Base-by-base conservation (phyloP, 2,888 invertebrate species). In the Sesia apiformis region DNA sequence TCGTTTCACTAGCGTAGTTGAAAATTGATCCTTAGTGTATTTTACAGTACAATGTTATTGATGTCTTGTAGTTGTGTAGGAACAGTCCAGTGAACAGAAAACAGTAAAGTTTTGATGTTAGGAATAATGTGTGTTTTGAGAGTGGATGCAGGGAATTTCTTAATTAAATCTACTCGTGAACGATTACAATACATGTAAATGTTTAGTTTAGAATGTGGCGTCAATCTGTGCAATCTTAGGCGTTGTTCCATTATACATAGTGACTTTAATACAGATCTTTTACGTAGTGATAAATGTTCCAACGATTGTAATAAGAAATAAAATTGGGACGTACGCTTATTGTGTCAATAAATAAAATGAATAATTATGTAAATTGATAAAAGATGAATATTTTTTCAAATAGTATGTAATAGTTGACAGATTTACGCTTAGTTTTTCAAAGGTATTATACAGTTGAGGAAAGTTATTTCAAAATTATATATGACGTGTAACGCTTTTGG, bases 391-490 rank as follows among this genome's bases (percentile, higher is more conserved):
- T 84, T 80, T 84, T 82, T 83, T 76, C 78, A 69, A 46, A 67
- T 69, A 78, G 70, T 58, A 23, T 70, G 63, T 72, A 74, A 73
- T 71, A 67, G 69, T 72, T 70, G 69, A 70, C 70, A 66, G 65
- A 63, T 67, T 66, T 72, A 74, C 69, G 76, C 70, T 75, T 78
- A 74, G 70, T 72, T 72, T 72, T 76, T 71, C 69, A 65, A 70
- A 76, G 62, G 57, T 55, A 61, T 62, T 84, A 76, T 81, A 79
- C 81, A 82, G 81, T 82, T 60, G 82, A 78, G 83, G 83, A 81
- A 81, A 76, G 58, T 46, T 46, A 8, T 8, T 46, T 46, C n/a
- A 43, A 8, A 43, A 8, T n/a, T 43, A 43, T 43, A n/a, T 43
- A 23, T 46, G n/a, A 23, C 7, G 23, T 46, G 6, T 6, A 43